Evolutionary conservation across 1,140 invertebrate species (phyloP).

Genomic region (Plodia interpunctella): DNA sequence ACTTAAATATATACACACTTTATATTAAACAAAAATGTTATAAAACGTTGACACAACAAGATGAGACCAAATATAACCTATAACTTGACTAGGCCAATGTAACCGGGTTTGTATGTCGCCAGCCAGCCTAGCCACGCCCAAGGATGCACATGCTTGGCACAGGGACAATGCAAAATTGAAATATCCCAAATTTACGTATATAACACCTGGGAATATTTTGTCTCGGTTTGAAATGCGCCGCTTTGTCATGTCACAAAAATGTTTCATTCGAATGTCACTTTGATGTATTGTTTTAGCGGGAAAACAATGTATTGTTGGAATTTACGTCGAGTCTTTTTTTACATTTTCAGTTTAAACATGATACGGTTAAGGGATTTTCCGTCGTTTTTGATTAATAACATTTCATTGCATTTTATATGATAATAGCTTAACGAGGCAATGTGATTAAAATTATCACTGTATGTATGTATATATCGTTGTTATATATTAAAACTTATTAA

Average conservation of each 20-base stretch:
- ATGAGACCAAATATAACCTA: not conserved
- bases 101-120: not conserved
- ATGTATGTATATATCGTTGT: no score
- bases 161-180: not conserved
- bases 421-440: no score
- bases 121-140: not conserved
- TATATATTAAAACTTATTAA: no score
- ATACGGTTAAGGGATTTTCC: no score
- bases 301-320: not conserved
- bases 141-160: not conserved
- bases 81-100: not conserved
- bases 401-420: no score
- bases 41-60: not conserved
- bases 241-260: not conserved
- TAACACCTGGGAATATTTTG: not conserved
- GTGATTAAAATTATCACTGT: no score
- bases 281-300: not conserved
- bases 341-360: no score
- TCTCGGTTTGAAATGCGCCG: not conserved
- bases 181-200: not conserved
- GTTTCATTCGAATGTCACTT: not conserved
- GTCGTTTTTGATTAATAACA: no score
- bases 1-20: no score
- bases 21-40: no score
- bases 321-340: no score